These are phyloP conservation scores for Dicerorhinus sumatrensis DNA, from an alignment of 2,113 vertebrate species.

Conservation along the genomic window DNA sequence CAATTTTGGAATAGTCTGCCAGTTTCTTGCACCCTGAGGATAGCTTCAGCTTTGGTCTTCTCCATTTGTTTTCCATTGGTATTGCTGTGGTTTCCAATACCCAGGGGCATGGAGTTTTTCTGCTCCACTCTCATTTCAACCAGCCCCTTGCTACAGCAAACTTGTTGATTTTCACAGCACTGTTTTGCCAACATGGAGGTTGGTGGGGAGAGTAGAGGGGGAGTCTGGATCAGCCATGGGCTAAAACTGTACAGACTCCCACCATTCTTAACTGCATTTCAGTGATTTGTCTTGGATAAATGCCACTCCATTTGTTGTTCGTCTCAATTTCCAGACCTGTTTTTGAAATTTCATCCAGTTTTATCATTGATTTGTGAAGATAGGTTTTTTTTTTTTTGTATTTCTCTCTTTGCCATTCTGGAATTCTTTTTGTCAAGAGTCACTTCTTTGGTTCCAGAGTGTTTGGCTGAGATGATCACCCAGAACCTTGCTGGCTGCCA, in stretches of 20 bases:
- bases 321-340: neutral
- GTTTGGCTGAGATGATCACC: neutral
- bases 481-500: neutral
- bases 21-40: neutral
- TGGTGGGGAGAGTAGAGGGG: neutral
- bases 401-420: neutral
- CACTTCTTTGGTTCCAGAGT: neutral
- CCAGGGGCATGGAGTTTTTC: rapidly evolving
- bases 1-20: neutral
- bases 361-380: neutral
- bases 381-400: neutral
- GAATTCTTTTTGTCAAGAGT: neutral
- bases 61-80: neutral
- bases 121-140: neutral
- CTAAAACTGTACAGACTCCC: neutral
- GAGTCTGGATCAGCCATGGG: neutral
- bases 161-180: neutral
- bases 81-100: neutral
- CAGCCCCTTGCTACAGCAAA: neutral
- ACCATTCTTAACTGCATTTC: neutral
- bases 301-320: neutral
- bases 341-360: neutral
- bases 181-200: neutral
- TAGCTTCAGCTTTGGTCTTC: rapidly evolving
- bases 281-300: neutral